Base-by-base conservation (phyloP, 2,797 vertebrate genomes). In the Crocidura indochinensis region DNA sequence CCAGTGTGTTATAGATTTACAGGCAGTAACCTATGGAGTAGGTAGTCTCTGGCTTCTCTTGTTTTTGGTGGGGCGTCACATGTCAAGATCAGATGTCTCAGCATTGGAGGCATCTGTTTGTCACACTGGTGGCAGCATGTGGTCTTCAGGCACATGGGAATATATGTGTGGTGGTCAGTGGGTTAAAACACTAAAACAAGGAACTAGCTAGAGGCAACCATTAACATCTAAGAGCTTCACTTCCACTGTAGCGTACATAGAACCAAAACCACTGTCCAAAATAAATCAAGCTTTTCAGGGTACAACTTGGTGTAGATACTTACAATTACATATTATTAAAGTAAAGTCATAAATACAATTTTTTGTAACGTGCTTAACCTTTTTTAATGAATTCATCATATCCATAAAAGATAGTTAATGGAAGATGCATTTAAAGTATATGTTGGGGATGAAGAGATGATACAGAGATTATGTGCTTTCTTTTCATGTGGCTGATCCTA, bases 1-100 rank as follows among this genome's bases (percentile, higher is more conserved):
- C n/a, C n/a, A 69, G 10, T 77, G 4, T 88, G 38, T 95, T 95
- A 69, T 91, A 93, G 94, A 78, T 92, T 90, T 75, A 53, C 14
- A 80, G 91, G 15, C 20, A 73, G 0, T 91, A 51, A 91, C 51
- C 17, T 67, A 91, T 91, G 75, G 67, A 77, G 60, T 90, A 87
- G 80, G 64, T 81, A 86, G 69, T 74, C 14, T 93, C 38, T 85
- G 67, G 24, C 20, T 84, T 88, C 78, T 69, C 51, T 90, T 10
- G 65, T 73, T 87, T 94, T 87, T 65, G 19, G 26, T 84, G 22
- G 24, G 81, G 51, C 8, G n/a, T 87, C 49, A 67, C 17, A 38
- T 65, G 8, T 88, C 65, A 27, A 92, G 67, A 49, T 89, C 27
- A 12, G 74, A 83, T 69, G 72, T 29, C 29, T 31, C 46, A 73